These are phyloP conservation scores for Eupithecia dodoneata DNA, from an alignment of 2,888 invertebrate genomes.

Conservation along the genomic window DNA sequence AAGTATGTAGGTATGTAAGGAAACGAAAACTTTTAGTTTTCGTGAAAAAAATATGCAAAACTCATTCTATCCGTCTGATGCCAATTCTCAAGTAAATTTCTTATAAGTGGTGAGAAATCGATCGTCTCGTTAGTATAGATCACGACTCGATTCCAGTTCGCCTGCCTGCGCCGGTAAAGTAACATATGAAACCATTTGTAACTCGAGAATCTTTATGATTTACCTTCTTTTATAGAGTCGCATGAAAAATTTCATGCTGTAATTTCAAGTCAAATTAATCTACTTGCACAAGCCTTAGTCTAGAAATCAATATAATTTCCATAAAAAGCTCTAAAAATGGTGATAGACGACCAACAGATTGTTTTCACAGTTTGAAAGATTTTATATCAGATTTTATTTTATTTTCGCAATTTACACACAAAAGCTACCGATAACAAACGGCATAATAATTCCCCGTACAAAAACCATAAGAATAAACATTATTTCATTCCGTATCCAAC, in stretches of 20 bases:
- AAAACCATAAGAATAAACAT: conserved; percentile 37
- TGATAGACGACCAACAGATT: too few species aligned
- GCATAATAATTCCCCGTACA: background rate
- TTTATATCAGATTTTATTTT: too few species aligned
- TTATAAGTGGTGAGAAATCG: too few species aligned
- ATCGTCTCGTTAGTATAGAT: too few species aligned
- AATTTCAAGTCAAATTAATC: background rate
- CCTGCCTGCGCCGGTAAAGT: too few species aligned
- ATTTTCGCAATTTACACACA: background rate
- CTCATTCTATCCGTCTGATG: too few species aligned
- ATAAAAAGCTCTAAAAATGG: background rate
- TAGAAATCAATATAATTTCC: background rate
- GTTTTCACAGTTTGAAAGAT: too few species aligned
- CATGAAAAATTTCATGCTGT: background rate
- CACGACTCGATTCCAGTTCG: too few species aligned
- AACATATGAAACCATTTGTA: background rate
- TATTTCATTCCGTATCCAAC: conserved; percentile 46
- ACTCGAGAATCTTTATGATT: background rate
- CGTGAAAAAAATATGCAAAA: too few species aligned
- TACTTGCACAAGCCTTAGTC: background rate
- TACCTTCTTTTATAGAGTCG: background rate
- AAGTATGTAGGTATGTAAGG: too few species aligned
- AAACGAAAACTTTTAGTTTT: too few species aligned
- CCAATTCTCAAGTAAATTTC: too few species aligned
- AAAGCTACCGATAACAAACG: conserved; percentile 4